phyloP scores from a whole-genome alignment of 2,888 invertebrate genomes.

The Acrocera orbiculus region DNA sequence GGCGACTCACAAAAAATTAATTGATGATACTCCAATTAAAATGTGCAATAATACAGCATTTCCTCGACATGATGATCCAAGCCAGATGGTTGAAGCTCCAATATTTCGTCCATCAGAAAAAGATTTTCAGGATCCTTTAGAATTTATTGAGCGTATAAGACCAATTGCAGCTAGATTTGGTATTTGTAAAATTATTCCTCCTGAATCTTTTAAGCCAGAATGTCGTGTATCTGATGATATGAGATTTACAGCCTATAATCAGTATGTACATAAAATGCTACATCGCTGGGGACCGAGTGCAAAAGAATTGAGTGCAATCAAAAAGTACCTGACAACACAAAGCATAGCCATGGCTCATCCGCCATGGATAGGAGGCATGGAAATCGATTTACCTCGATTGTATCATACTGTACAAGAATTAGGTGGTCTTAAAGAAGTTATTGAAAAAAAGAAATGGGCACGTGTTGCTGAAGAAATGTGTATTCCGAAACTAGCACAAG shows the following conservation, averaged over 20 bases:
- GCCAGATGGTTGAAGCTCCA: slow-evolving; percentile 53
- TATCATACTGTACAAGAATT: slow-evolving; percentile 69
- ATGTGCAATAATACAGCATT: slow-evolving; percentile 33
- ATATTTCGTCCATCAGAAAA: slow-evolving; percentile 63
- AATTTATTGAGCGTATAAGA: slow-evolving; percentile 65
- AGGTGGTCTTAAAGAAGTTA: slow-evolving; percentile 73
- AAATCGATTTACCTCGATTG: slow-evolving; percentile 71
- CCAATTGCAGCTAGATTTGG: slow-evolving; percentile 62
- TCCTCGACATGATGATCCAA: slow-evolving; percentile 32
- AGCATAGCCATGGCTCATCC: slow-evolving; percentile 54
- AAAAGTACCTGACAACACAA: slow-evolving; percentile 59
- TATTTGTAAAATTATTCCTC: slow-evolving; percentile 75
- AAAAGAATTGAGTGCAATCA: slow-evolving; percentile 68
- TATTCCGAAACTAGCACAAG: slow-evolving; percentile 60
- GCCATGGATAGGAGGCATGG: slow-evolving; percentile 79
- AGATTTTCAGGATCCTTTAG: slow-evolving; percentile 74
- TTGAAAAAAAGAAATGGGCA: slow-evolving; percentile 76
- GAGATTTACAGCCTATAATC: slow-evolving; percentile 74
- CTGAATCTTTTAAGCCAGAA: slow-evolving; percentile 57
- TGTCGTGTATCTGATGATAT: slow-evolving; percentile 71
- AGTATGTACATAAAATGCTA: slow-evolving; percentile 74
- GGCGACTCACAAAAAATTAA: slow-evolving; percentile 25
- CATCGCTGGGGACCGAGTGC: slow-evolving; percentile 80
- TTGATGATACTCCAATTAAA: slow-evolving; percentile 28
- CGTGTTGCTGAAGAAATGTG: slow-evolving; percentile 78